A percentile compares a stretch with the other conserved stretches of the same genome.
phyloP scores from a whole-genome alignment of 2,797 vertebrate genomes.

The Rhincodon typus region DNA sequence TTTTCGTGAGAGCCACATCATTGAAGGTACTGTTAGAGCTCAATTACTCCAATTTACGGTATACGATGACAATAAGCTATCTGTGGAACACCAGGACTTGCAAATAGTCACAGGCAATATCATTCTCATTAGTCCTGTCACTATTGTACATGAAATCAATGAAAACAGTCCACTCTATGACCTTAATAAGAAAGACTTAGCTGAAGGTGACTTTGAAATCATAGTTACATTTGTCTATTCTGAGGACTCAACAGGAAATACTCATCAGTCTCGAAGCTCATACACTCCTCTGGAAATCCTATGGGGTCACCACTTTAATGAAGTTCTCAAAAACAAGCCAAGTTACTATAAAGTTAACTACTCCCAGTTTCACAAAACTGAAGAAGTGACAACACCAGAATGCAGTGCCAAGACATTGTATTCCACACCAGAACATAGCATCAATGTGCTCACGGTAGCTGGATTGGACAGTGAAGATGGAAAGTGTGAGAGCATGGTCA shows the following conservation, averaged over 20 bases:
- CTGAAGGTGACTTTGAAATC: slow-evolving; percentile 78
- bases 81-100: slow-evolving; percentile 72
- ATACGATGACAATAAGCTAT: slow-evolving; percentile 66
- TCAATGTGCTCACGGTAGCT: slow-evolving; percentile 11
- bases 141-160: slow-evolving; percentile 74
- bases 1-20: slow-evolving; percentile 80
- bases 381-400: slow-evolving; percentile 71
- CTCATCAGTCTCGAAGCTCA: slow-evolving; percentile 86
- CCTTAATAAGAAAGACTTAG: slow-evolving; percentile 67
- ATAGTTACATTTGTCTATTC: slow-evolving; percentile 89
- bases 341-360: slow-evolving; percentile 82
- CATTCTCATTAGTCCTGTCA: slow-evolving; percentile 74
- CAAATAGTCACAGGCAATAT: slow-evolving; percentile 70
- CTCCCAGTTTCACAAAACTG: slow-evolving; percentile 77
- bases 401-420: slow-evolving; percentile 71
- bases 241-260: slow-evolving; percentile 81
- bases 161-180: slow-evolving; percentile 74
- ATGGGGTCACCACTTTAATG: slow-evolving; percentile 88
- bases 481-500: not conserved
- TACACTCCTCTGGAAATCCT: slow-evolving; percentile 82
- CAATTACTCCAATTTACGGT: slow-evolving; percentile 70
- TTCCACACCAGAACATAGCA: not conserved
- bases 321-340: slow-evolving; percentile 72
- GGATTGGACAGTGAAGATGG: not conserved
- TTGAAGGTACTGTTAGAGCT: slow-evolving; percentile 79